These are phyloP conservation scores for Macroramphosus scolopax DNA, from an alignment of 2,797 vertebrate genomes.

Conservation along the genomic window DNA sequence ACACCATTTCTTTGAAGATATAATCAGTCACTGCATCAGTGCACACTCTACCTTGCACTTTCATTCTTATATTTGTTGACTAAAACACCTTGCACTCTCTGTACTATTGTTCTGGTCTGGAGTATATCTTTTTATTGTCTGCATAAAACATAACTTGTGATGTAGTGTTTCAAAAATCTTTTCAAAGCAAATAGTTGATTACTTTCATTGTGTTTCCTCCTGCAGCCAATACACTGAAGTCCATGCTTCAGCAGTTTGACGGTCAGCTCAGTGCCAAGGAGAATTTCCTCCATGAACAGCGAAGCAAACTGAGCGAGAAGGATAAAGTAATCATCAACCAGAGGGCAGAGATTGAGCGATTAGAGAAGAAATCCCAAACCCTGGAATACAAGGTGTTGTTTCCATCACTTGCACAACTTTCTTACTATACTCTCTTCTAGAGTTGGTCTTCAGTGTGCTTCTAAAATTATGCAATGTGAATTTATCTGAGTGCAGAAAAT, in stretches of 20 bases:
- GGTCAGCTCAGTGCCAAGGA: conserved; percentile 80
- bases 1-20: no score
- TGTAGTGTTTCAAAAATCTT: neutral
- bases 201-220: conserved; percentile 5
- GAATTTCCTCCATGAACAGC: conserved; percentile 79
- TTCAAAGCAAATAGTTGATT: conserved; percentile 1
- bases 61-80: no score
- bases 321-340: conserved; percentile 85
- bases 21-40: no score
- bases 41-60: no score
- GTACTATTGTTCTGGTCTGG: no score
- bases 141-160: no score
- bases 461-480: no score
- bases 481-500: no score
- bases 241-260: conserved; percentile 86
- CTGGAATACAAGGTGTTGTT: conserved; percentile 92
- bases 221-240: conserved; percentile 76
- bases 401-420: neutral
- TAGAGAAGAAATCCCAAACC: conserved; percentile 93
- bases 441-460: no score
- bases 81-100: no score
- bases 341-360: conserved; percentile 83
- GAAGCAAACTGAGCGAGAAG: conserved; percentile 83
- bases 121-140: no score
- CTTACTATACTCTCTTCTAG: no score